Conservation (phyloP, 1,140 invertebrate genomes). For the Colletes gigas region DNA sequence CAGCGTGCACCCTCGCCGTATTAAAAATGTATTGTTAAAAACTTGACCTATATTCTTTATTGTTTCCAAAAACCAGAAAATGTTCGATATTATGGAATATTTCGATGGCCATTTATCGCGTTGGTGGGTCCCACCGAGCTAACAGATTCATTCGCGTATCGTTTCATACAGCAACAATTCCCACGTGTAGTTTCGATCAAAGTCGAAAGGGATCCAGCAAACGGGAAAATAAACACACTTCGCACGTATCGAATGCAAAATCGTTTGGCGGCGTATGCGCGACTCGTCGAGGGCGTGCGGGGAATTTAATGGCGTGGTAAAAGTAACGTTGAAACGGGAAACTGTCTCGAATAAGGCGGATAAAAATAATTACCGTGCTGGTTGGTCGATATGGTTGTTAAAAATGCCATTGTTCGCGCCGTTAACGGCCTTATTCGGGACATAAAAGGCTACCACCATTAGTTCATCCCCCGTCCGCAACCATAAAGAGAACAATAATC, state of each 20-base stretch:
- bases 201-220: slow-evolving; percentile 16
- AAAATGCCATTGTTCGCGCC: neutral
- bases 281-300: neutral
- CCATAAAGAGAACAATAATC: no score
- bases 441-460: neutral
- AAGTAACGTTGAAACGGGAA: slow-evolving; percentile 16
- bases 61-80: neutral
- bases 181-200: neutral
- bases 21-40: no score
- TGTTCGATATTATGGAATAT: neutral
- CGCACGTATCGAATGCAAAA: slow-evolving; percentile 32
- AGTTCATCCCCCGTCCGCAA: no score
- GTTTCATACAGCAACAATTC: neutral
- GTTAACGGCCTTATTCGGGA: neutral
- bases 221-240: slow-evolving; percentile 24
- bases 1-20: no score
- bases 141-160: slow-evolving; percentile 6
- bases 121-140: neutral
- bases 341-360: neutral
- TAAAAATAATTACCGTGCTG: slow-evolving; percentile 16
- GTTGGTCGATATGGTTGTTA: neutral
- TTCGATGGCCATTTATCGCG: neutral
- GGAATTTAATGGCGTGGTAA: slow-evolving; percentile 27
- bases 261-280: slow-evolving; percentile 7
- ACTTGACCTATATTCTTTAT: neutral